phyloP scores from a whole-genome alignment of 2,113 vertebrate species.

The Onychostruthus taczanowskii region DNA sequence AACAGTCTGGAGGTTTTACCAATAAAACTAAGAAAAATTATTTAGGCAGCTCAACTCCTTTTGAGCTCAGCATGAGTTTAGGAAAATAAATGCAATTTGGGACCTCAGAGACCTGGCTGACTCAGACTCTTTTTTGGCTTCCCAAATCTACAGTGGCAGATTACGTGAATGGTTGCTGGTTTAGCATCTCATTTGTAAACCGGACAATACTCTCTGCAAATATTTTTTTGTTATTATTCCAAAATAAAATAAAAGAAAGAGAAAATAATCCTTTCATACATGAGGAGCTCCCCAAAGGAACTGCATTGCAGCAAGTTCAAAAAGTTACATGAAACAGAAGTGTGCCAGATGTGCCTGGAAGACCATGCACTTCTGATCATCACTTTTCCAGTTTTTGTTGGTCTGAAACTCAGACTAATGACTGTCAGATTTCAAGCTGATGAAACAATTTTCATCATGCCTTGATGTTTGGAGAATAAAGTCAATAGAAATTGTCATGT shows the following conservation, averaged over 20 bases:
- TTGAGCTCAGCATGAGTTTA: neutral
- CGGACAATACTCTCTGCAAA: neutral
- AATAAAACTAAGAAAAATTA: neutral
- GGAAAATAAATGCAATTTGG: neutral
- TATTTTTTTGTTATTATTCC: neutral
- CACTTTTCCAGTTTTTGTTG: neutral
- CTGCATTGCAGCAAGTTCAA: neutral
- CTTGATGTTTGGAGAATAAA: neutral
- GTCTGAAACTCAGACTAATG: neutral
- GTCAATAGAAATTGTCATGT: neutral
- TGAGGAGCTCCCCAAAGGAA: neutral
- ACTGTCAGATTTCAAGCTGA: neutral
- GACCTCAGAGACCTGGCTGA: neutral
- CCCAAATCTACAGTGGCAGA: neutral
- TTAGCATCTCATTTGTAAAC: neutral
- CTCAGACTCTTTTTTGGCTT: neutral
- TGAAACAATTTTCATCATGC: neutral
- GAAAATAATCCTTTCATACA: neutral
- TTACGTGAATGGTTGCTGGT: neutral
- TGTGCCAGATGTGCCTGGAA: conserved; percentile 1
- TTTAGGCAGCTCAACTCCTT: neutral
- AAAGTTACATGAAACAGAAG: neutral
- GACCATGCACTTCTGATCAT: neutral
- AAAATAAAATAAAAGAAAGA: neutral
- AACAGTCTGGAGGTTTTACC: neutral